Percentiles rank a stretch among this genome's conserved stretches.
These are phyloP conservation scores for Volucella zonaria DNA, from an alignment of 2,888 invertebrate species.

Conservation along the genomic window DNA sequence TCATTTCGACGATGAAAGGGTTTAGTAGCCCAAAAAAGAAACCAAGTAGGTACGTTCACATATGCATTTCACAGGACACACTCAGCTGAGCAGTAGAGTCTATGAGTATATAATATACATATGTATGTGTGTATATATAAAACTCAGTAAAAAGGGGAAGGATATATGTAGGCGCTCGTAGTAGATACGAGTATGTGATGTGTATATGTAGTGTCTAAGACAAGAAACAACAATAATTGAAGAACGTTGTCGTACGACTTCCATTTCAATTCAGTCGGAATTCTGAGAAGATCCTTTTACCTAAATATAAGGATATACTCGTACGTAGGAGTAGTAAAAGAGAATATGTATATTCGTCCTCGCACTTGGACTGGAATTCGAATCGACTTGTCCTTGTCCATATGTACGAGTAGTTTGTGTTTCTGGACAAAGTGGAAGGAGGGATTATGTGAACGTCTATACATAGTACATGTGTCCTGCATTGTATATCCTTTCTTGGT, in stretches of 20 bases:
- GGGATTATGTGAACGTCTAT: conserved; percentile 34
- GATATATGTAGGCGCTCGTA: not conserved
- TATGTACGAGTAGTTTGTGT: conserved; percentile 11
- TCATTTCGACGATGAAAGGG: conserved; percentile 65
- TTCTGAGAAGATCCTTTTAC: conserved; percentile 40
- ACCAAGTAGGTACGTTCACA: conserved; percentile 44
- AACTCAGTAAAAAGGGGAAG: not conserved
- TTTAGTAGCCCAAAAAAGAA: conserved; percentile 49
- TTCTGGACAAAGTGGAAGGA: not conserved
- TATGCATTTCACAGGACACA: conserved; percentile 57
- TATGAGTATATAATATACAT: no score
- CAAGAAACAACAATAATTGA: conserved; percentile 66
- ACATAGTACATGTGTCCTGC: conserved; percentile 15
- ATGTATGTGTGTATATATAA: no score
- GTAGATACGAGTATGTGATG: not conserved
- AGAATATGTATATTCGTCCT: not conserved
- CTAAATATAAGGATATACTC: conserved; percentile 30
- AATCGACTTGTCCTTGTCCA: no score
- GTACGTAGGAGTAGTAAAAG: not conserved
- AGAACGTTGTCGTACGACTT: conserved; percentile 61
- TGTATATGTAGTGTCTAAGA: conserved; percentile 21
- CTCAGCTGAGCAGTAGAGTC: conserved; percentile 28
- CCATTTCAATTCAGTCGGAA: conserved; percentile 43
- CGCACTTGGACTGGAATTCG: conserved; percentile 3
- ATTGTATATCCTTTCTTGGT: conserved; percentile 62